phyloP scores from a whole-genome alignment of 2,113 vertebrate genomes.

The Hemicordylus capensis region DNA sequence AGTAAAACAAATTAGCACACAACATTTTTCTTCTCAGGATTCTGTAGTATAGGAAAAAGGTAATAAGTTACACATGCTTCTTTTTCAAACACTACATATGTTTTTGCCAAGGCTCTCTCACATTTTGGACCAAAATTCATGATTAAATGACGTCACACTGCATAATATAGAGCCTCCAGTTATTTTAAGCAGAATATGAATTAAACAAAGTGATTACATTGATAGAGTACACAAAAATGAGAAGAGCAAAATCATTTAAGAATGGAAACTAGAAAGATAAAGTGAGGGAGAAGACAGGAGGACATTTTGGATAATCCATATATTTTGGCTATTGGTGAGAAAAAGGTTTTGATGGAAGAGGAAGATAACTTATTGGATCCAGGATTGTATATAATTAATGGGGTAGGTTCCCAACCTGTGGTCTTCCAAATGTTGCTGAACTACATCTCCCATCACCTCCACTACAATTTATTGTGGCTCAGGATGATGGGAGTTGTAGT shows the following conservation, averaged over 20 bases:
- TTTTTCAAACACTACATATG: background rate
- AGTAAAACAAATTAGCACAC: slow-evolving; percentile 33
- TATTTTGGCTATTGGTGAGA: background rate
- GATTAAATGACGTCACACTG: background rate
- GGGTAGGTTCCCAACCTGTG: no score
- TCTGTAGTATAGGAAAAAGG: background rate
- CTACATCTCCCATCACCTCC: no score
- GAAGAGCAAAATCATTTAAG: background rate
- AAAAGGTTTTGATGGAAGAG: background rate
- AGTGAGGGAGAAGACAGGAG: background rate
- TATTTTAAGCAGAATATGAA: background rate
- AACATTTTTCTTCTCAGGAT: background rate
- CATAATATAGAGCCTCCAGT: background rate
- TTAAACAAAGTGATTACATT: background rate
- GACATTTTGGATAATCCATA: background rate
- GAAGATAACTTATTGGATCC: background rate
- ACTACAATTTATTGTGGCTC: no score
- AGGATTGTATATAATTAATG: background rate
- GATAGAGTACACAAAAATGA: background rate
- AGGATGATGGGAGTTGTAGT: no score
- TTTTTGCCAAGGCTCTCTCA: background rate
- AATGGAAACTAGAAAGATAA: background rate
- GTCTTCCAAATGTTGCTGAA: no score
- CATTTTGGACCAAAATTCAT: background rate
- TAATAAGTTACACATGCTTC: background rate